Base-by-base conservation (phyloP, 2,113 vertebrate species). In the Psilopsiagon aurifrons region DNA sequence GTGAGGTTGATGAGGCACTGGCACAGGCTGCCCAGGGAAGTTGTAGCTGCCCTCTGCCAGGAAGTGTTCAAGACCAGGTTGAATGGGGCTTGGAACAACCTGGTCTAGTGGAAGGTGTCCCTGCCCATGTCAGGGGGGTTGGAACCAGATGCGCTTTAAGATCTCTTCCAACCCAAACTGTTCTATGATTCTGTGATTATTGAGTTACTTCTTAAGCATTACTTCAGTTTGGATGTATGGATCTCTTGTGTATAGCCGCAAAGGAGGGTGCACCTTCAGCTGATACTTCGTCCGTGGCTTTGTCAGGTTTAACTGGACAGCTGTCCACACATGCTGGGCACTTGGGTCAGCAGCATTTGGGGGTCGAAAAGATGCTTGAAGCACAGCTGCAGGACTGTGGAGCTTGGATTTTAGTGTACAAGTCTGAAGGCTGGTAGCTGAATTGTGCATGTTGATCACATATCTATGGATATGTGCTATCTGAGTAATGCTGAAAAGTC, bases 251-350 rank as follows among this genome's bases (percentile, higher is more conserved):
- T 33, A 49, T 39, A 60, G 51, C 2, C 33, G 49, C 47, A 76
- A 5, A 49, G 33, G 64, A 6, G 44, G 33, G 23, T 52, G 10
- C n/a, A 22, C 2, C 51, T 77, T 44, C 47, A 66, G 46, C 62
- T 46, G 19, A 9, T 64, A 2, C 14, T 60, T 75, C 7, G 5
- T 29, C 60, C 4, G 1, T 66, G 52, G 5, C 28, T 67, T 59
- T 49, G 47, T 49, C 15, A 18, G 31, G 44, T 39, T 18, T 44
- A 17, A 15, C 37, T 33, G 41, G 24, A 13, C 17, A 44, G 6
- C 28, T 88, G 31, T 28, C 35, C 17, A 10, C 20, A 10, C 3
- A 1, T 0, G 0, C 44, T 66, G 24, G 29, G 17, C 44, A 39
- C 62, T 66, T 1, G 1, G 31, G 31, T 62, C 43, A 49, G 67